Base-by-base conservation (phyloP, 2,797 vertebrate genomes). In the Kryptolebias ocellatus region DNA sequence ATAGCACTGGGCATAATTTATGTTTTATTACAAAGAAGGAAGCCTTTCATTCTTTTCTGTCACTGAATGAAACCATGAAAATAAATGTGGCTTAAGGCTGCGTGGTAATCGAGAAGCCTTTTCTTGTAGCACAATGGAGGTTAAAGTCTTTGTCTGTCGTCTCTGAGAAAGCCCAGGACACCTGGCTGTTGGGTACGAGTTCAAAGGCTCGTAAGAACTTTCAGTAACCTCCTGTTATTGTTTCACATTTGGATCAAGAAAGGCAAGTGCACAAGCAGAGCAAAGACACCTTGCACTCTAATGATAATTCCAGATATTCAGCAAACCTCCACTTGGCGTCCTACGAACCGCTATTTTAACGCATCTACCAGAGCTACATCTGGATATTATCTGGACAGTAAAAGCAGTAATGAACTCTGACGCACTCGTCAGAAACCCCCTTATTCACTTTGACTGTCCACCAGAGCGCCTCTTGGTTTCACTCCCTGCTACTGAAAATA, bases 381-480 rank as follows among this genome's bases (percentile, higher is more conserved):
- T 92, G 90, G 84, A 90, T 88, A 87, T 85, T 78, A 84, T 91
- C 88, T 84, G 78, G 64, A 78, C 54, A 53, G 76, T 18, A 83
- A 86, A 89, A 91, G 88, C 87, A 88, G 87, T 72, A 83, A 89
- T 80, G 87, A 83, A 89, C 80, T 66, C 64, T 81, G 75, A 87
- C 84, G 49, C 74, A 50, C 78, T 87, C 87, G 80, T 85, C 84
- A 89, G 70, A 90, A 91, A 89, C 63, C 83, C 82, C 80, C 81
- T 84, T 90, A 89, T 92, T 92, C 83, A 66, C 80, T 84, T 73
- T 84, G 86, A 91, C 84, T 83, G 87, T 90, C 82, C 86, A 83
- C 79, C 65, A 88, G 84, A 84, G 76, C 16, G 59, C 72, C 74
- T 86, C 87, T 88, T 73, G 87, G 83, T 91, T 92, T 89, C 61